Conservation (phyloP, 2,888 invertebrate species). For the Thera obeliscata region DNA sequence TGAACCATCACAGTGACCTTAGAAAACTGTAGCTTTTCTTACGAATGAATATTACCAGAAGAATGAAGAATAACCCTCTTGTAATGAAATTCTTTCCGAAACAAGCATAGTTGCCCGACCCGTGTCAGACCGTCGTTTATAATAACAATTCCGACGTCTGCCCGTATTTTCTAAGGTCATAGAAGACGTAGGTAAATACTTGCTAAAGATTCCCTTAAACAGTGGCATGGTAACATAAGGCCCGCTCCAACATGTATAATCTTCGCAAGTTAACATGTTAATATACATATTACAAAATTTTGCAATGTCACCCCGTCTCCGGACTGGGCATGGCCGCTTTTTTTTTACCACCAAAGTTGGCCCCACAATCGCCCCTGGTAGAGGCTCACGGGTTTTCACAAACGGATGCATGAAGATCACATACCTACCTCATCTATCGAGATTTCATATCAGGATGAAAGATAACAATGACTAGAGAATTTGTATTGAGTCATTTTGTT, state of each 20-base stretch:
- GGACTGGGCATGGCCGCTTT: too few relatives aligned
- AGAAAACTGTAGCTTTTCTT: background rate
- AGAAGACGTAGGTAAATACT: background rate
- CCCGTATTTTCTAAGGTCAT: background rate
- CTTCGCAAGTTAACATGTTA: too few relatives aligned
- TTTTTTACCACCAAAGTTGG: too few relatives aligned
- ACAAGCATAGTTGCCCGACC: constrained; percentile 40
- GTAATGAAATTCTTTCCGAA: constrained; percentile 47
- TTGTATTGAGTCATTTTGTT: background rate
- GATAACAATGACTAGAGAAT: background rate
- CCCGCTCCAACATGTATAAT: too few relatives aligned
- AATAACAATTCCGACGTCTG: constrained; percentile 41
- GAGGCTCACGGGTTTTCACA: background rate
- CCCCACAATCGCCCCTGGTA: too few relatives aligned
- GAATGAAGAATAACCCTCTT: constrained; percentile 29
- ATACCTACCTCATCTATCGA: background rate
- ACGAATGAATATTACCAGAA: constrained; percentile 6
- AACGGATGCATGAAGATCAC: background rate
- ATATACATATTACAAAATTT: too few relatives aligned
- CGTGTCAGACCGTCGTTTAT: constrained; percentile 45
- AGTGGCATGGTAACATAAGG: too few relatives aligned
- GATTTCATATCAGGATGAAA: background rate
- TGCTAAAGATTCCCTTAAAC: too few relatives aligned
- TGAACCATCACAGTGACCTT: background rate
- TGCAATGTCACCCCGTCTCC: too few relatives aligned